Conservation (phyloP, 2,888 invertebrate species). For the Uropetala carovei region DNA sequence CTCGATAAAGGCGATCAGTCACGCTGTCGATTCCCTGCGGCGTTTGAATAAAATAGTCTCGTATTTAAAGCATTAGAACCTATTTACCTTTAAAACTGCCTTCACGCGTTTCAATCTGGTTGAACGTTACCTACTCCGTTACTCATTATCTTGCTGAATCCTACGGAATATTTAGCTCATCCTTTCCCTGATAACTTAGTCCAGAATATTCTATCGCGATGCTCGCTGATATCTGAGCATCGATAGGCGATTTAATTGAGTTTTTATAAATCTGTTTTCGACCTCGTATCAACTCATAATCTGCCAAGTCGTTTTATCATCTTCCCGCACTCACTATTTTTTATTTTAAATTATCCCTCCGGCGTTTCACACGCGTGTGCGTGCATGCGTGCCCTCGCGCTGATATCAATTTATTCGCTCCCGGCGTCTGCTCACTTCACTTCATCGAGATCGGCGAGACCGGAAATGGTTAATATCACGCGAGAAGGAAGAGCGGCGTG, state of each 20-base stretch:
- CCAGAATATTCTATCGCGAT: no score
- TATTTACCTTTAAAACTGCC: no score
- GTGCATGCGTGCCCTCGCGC: conserved; percentile 16
- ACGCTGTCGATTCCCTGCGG: no score
- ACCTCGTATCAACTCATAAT: not conserved
- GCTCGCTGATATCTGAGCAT: no score
- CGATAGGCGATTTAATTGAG: not conserved
- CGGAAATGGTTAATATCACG: conserved; percentile 62
- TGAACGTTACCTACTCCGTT: no score
- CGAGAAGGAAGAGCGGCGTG: conserved; percentile 55
- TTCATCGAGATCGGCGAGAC: conserved; percentile 38
- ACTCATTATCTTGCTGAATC: no score
- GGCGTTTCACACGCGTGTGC: conserved; percentile 17
- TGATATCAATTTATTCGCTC: conserved; percentile 47
- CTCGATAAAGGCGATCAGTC: no score
- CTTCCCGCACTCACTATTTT: not conserved
- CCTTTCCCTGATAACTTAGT: no score
- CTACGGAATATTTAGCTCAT: no score
- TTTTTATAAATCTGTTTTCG: not conserved
- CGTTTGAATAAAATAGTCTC: no score
- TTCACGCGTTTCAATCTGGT: no score
- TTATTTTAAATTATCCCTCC: not conserved
- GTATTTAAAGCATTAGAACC: no score
- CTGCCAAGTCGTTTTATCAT: not conserved
- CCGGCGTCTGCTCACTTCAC: conserved; percentile 6